Conservation (phyloP, 2,113 vertebrate genomes). For the Recurvirostra avosetta region DNA sequence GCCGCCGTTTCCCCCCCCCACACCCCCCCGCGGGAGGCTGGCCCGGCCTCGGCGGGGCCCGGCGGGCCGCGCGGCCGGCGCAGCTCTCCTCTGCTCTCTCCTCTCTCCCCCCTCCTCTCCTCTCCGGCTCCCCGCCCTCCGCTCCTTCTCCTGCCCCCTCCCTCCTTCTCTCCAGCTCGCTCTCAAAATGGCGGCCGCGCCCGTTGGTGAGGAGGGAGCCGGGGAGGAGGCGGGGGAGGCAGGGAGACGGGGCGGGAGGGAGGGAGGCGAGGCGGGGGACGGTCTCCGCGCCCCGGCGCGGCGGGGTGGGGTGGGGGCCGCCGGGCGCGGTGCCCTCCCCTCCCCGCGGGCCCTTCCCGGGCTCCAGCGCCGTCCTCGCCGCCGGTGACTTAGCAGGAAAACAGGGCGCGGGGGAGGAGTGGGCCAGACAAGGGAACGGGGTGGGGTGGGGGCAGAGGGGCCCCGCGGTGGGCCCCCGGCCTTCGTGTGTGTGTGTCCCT, state of each 20-base stretch:
- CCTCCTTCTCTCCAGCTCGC: slow-evolving; percentile 66
- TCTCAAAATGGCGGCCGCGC: slow-evolving; percentile 77
- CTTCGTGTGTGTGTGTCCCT: not conserved
- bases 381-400: slow-evolving; percentile 72
- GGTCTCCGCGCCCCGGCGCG: not conserved
- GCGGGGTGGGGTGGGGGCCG: not conserved
- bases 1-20: too few relatives aligned
- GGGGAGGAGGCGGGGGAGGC: not conserved
- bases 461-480: not conserved
- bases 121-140: not conserved
- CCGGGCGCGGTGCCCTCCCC: not conserved
- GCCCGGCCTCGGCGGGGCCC: slow-evolving; percentile 22
- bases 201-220: slow-evolving; percentile 70
- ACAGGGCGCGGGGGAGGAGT: slow-evolving; percentile 41
- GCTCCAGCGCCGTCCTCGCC: not conserved
- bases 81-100: not conserved
- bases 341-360: not conserved
- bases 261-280: not conserved
- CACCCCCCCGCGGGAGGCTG: not conserved
- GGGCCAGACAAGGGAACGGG: slow-evolving; percentile 40
- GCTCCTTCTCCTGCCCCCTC: slow-evolving; percentile 26
- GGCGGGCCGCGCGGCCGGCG: slow-evolving; percentile 25
- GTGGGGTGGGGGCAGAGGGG: slow-evolving; percentile 29
- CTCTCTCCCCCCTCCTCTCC: not conserved
- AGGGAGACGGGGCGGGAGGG: not conserved